These are phyloP conservation scores for Lasioglossum morio DNA, from an alignment of 2,888 invertebrate species.

Conservation along the genomic window DNA sequence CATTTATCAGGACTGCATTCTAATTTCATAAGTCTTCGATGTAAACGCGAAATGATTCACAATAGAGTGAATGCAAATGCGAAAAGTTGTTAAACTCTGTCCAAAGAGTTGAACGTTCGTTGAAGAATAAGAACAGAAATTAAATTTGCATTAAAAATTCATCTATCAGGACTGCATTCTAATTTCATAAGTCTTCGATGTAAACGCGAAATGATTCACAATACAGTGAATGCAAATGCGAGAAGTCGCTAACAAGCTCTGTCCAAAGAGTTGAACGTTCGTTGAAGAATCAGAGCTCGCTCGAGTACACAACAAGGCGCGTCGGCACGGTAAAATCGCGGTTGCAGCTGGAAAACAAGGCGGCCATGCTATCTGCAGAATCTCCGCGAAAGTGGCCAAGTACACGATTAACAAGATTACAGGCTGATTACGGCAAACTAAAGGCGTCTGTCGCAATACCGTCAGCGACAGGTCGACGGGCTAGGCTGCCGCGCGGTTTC, in stretches of 20 bases:
- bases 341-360: conserved; percentile 31
- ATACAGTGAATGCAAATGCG: no score
- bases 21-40: no score
- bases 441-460: conserved; percentile 39
- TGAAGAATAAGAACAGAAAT: no score
- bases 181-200: no score
- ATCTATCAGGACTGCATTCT: neutral
- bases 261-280: neutral
- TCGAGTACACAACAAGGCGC: neutral
- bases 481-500: neutral
- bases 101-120: neutral
- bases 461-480: conserved; percentile 37
- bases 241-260: neutral
- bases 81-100: no score
- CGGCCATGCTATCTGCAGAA: conserved; percentile 36
- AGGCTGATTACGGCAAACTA: conserved; percentile 31
- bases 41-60: no score
- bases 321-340: conserved; percentile 7
- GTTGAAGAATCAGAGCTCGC: conserved; percentile 20
- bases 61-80: no score
- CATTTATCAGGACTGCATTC: neutral
- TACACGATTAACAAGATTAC: conserved; percentile 51
- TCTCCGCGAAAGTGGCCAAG: conserved; percentile 46
- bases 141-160: neutral
- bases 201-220: no score